Percentiles rank a stretch among this genome's conserved stretches.
Conservation (phyloP, 2,888 invertebrate species). For the Pristionchus japonicus region DNA sequence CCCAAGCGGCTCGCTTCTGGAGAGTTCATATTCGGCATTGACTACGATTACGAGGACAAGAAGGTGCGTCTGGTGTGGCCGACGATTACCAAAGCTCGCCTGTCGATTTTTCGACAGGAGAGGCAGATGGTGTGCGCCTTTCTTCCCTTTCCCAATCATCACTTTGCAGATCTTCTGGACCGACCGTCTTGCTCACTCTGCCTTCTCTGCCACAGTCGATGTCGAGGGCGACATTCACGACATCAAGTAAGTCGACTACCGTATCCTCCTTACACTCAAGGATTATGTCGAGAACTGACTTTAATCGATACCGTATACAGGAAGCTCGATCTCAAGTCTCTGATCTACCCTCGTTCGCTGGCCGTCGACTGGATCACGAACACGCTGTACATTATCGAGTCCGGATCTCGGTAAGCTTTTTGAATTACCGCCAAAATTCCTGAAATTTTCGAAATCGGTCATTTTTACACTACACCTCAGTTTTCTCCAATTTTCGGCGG, state of each 20-base stretch:
- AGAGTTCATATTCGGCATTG: slow-evolving; percentile 82
- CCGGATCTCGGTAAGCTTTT: slow-evolving; percentile 48
- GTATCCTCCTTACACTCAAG: not conserved
- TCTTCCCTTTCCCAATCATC: not conserved
- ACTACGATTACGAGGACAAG: slow-evolving; percentile 91
- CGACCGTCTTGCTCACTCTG: slow-evolving; percentile 72
- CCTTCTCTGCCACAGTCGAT: slow-evolving; percentile 70
- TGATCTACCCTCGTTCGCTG: slow-evolving; percentile 77
- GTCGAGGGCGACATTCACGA: slow-evolving; percentile 70
- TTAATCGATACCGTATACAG: slow-evolving; percentile 45
- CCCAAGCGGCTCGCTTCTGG: slow-evolving; percentile 71
- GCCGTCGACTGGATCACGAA: slow-evolving; percentile 98
- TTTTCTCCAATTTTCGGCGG: not conserved
- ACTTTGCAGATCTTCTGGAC: slow-evolving; percentile 83
- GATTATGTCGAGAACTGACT: not conserved
- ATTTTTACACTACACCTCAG: not conserved
- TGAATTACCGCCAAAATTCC: not conserved
- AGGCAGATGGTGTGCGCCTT: too few relatives aligned
- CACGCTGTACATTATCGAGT: slow-evolving; percentile 84
- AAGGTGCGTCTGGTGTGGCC: too few relatives aligned
- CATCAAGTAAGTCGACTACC: slow-evolving; percentile 57
- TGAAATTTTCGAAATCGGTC: not conserved
- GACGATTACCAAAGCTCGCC: too few relatives aligned
- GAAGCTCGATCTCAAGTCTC: slow-evolving; percentile 70
- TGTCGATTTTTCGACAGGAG: too few relatives aligned